Base-by-base conservation (phyloP, 2,797 vertebrate species). In the Lithobates pipiens region DNA sequence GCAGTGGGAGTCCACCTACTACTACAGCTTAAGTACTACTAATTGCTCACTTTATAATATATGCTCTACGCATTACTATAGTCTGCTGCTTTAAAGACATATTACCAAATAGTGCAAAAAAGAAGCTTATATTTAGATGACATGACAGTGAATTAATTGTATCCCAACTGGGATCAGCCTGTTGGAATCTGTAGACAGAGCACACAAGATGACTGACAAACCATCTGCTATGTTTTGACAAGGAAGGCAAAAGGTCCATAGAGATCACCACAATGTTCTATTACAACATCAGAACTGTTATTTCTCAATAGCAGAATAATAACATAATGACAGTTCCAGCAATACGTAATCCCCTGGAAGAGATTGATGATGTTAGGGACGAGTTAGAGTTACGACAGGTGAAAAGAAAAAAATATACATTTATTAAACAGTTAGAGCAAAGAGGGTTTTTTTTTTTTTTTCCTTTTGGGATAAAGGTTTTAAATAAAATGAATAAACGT, bases 151-250 rank as follows among this genome's bases (percentile, higher is more conserved):
- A 25, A 11, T 13, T 29, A 67, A 29, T 29, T 29, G 25, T 3
- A 67, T 11, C 25, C 65, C 10, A 9, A 29, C 25, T 67, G 25
- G 25, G 65, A 29, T 67, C n/a, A 67, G 65, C n/a, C 65, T 25
- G 65, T 67, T 67, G 65, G 65, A 67, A 29, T n/a, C 21, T n/a
- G 61, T 29, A 25, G 65, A 67, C 10, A 29, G 5, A 23, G 54
- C 54, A 23, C 54, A 61, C 54, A 67, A 29, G 65, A 67, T 67
- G 65, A 67, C 65, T 67, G 65, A 67, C 65, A 67, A 27, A 67
- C 65, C 27, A 67, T 67, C 65, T 67, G 65, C 27, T 29, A 29
- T 67, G 65, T 67, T 67, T 67, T 25, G 65, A 67, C 65, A 67
- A 67, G 65, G 65, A 67, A 67, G 65, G 16, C 25, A 67, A 67